phyloP scores from a whole-genome alignment of 2,888 invertebrate genomes.

The Tachina grossa region DNA sequence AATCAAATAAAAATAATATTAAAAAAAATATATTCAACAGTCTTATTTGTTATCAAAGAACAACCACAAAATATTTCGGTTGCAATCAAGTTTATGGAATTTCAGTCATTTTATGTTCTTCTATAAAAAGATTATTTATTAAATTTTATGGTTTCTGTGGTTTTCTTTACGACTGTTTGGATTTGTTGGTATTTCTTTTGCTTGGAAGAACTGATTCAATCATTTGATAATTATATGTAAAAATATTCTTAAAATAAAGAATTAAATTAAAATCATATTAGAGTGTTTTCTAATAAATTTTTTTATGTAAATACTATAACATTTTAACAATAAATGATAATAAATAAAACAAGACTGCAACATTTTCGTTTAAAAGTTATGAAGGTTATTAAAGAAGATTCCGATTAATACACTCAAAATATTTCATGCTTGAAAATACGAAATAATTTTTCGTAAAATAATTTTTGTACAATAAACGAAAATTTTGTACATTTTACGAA shows the following conservation, averaged over 20 bases:
- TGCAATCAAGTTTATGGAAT: constrained; percentile 51
- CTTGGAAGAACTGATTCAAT: constrained; percentile 35
- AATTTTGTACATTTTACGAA: too few species aligned
- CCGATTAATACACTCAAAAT: too few species aligned
- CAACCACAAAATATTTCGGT: constrained; percentile 32
- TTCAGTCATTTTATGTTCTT: constrained; percentile 25
- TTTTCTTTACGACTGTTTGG: background rate
- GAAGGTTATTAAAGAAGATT: too few species aligned
- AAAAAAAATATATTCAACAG: background rate
- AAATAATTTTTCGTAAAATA: too few species aligned
- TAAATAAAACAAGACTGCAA: too few species aligned
- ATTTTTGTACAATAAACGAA: too few species aligned
- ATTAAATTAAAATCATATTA: constrained; percentile 13
- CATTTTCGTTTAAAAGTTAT: too few species aligned
- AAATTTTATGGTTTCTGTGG: constrained; percentile 47
- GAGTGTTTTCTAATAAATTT: background rate
- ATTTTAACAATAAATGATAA: background rate
- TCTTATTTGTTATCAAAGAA: constrained; percentile 7
- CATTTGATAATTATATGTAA: background rate
- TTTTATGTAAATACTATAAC: background rate
- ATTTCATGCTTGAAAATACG: too few species aligned
- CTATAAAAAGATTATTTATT: constrained; percentile 36
- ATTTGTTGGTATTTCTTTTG: background rate
- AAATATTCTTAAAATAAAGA: background rate
- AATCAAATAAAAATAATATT: background rate